Conservation (phyloP, 2,113 vertebrate genomes). For the Gymnarchus niloticus region DNA sequence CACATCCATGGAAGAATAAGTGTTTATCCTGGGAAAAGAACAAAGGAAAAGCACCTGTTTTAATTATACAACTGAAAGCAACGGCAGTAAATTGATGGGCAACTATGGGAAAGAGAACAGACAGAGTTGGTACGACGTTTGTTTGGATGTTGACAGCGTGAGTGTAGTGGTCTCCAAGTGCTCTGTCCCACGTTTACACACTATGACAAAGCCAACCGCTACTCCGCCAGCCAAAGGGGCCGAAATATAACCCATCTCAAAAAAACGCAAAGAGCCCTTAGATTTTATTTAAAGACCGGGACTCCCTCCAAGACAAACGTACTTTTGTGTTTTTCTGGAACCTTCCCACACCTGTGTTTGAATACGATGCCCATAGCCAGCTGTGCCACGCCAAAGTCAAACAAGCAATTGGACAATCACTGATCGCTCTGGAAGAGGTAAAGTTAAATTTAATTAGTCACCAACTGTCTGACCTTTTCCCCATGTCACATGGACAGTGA, state of each 20-base stretch:
- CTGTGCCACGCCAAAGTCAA: neutral
- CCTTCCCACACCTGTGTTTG: conserved; percentile 3
- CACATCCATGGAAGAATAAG: neutral
- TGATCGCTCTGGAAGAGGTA: neutral
- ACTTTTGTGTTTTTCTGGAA: neutral
- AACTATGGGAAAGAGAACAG: neutral
- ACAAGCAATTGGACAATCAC: neutral
- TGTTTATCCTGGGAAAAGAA: neutral
- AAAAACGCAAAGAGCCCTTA: neutral
- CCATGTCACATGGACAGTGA: too few species aligned
- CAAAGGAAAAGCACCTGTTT: neutral
- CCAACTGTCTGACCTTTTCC: neutral
- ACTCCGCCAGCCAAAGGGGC: neutral
- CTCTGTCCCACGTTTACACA: neutral
- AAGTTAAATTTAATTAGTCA: neutral
- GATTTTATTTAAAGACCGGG: conserved; percentile 1
- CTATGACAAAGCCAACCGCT: neutral
- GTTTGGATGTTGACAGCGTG: neutral
- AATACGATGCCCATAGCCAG: neutral
- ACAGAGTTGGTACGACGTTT: neutral
- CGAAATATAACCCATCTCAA: neutral
- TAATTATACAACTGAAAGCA: neutral
- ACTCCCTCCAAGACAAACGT: neutral
- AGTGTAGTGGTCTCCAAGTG: neutral
- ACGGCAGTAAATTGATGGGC: neutral